Evolutionary conservation across 2,113 vertebrate species (phyloP).

Genomic region (Dromas ardeola): DNA sequence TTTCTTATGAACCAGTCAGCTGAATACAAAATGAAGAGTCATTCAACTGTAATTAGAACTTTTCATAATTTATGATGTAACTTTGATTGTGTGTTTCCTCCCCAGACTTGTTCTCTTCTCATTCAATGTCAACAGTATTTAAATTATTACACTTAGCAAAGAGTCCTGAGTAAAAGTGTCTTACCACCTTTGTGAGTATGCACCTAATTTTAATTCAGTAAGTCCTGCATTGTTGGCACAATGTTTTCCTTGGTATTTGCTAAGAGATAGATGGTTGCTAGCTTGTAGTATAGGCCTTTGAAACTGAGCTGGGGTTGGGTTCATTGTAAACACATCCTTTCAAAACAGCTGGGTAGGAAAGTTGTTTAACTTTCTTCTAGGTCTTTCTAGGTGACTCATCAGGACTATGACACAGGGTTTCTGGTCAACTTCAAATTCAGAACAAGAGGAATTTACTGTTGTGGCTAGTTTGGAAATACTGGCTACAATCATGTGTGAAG

Average conservation of each 20-base stretch:
- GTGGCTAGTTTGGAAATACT: neutral
- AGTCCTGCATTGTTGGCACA: neutral
- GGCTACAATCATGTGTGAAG: neutral
- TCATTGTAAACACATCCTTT: neutral
- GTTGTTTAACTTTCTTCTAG: neutral
- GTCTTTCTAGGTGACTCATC: slow-evolving; percentile 6
- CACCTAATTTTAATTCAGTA: neutral
- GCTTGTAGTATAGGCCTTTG: neutral
- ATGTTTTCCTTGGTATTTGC: neutral
- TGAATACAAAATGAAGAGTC: neutral
- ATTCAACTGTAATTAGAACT: neutral
- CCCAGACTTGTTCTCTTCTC: neutral
- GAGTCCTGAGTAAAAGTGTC: neutral
- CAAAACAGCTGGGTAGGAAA: neutral
- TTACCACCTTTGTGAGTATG: neutral
- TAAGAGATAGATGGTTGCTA: neutral
- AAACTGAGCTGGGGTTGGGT: neutral
- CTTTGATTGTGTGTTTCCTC: neutral
- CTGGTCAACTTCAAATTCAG: neutral
- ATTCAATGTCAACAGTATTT: neutral
- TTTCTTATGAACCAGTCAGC: neutral
- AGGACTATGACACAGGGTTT: neutral
- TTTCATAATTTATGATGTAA: neutral
- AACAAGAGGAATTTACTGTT: neutral
- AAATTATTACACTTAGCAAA: neutral